Percentiles rank a stretch among this genome's conserved stretches.
Conservation (phyloP, 2,888 invertebrate species). For the Pandemis heparana region DNA sequence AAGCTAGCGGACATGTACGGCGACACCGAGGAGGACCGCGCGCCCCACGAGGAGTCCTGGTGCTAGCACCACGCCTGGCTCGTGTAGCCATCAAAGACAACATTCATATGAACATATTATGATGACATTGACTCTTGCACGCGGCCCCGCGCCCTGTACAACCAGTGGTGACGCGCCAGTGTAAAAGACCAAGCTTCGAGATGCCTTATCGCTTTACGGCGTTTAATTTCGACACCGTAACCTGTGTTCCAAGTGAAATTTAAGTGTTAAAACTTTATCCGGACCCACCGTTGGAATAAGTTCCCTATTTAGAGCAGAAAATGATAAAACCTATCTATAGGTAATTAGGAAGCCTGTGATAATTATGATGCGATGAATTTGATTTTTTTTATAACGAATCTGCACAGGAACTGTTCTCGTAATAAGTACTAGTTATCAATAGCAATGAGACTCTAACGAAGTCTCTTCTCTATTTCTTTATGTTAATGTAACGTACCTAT, state of each 20-base stretch:
- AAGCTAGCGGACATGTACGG: constrained; percentile 98
- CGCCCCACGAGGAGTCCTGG: constrained; percentile 93
- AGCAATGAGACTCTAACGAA: constrained; percentile 25
- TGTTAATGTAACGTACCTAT: not conserved
- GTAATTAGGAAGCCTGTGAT: constrained; percentile 61
- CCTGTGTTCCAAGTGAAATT: constrained; percentile 50
- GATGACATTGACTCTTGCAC: constrained; percentile 47
- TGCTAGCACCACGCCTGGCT: constrained; percentile 88
- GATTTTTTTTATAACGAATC: constrained; percentile 42
- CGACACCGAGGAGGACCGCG: constrained; percentile 94
- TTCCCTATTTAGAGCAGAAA: constrained; percentile 41
- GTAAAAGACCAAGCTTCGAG: constrained; percentile 56
- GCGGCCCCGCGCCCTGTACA: constrained; percentile 35
- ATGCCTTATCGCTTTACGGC: constrained; percentile 72
- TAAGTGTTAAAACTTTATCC: constrained; percentile 50
- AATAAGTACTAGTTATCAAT: constrained; percentile 46
- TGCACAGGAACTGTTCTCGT: constrained; percentile 44
- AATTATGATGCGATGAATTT: constrained; percentile 51
- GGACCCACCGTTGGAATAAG: constrained; percentile 60
- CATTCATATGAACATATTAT: constrained; percentile 48
- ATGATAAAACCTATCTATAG: constrained; percentile 46
- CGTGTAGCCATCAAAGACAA: constrained; percentile 70
- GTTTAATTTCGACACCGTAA: constrained; percentile 46
- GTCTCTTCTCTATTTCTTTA: constrained; percentile 10
- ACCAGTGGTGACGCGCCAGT: constrained; percentile 42